Evolutionary conservation across 2,888 invertebrate genomes (phyloP), one percentile per base, ranked within the genome.

Genomic region (Creontiades dilutus): DNA sequence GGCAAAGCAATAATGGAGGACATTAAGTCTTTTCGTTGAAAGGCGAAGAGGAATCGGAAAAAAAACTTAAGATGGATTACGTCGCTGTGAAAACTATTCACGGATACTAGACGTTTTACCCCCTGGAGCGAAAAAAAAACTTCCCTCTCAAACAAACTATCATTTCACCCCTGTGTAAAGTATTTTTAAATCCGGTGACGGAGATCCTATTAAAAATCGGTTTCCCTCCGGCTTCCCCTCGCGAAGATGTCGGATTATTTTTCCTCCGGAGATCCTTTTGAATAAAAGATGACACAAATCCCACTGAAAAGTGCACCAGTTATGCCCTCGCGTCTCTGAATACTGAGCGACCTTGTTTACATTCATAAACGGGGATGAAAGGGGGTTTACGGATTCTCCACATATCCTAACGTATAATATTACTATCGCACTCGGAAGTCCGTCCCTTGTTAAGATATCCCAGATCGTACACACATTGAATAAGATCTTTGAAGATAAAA

Each of bases 221-320:
- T 68, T 19, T 28, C 78, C 76, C 0, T 37, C 37, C 3, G 7
- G 11, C 2, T 28, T 28, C 37, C 28, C n/a, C 76, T 27, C 3
- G 23, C 12, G 23, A 68, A 23, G 68, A 23, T 68, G 19, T 11
- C 7, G 78, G 78, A 78, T 78, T 78, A 78, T 78, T 16, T 78
- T 78, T 9, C 47, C 37, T 9, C 47, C 37, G 0, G n/a, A 0
- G 27, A 23, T 19, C 78, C 19, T 78, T 11, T 19, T 78, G 78
- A 78, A 78, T 78, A 78, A 37, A 78, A 78, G 78, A 78, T 78
- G 78, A 16, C 78, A 78, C 78, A 78, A 78, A 78, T 78, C 78
- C n/a, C 46, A 14, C 37, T 46, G 14, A 46, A 78, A 78, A 78
- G 78, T 78, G 78, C 78, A 78, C 78, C 78, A 78, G 78, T 78